These are phyloP conservation scores for Cerceris ruficornis DNA, from an alignment of 2,888 invertebrate genomes.

Conservation along the genomic window DNA sequence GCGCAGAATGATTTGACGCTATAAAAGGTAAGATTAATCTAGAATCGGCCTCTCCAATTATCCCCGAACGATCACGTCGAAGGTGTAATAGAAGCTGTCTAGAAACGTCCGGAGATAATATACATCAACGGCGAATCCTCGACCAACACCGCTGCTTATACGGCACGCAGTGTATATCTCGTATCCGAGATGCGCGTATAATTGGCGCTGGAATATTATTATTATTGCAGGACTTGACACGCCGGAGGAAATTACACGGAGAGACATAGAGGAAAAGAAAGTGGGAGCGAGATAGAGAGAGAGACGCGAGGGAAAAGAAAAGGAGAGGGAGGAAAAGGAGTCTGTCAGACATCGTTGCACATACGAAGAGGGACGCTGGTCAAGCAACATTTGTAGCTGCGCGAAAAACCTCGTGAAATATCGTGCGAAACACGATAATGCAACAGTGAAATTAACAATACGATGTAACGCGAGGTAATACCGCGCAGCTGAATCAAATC, in stretches of 20 bases:
- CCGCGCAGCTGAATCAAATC: not conserved
- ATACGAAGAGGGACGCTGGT: no score
- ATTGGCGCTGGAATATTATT: slow-evolving; percentile 58
- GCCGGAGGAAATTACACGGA: slow-evolving; percentile 23
- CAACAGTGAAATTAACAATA: not conserved
- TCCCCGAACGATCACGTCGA: slow-evolving; percentile 19
- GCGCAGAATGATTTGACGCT: not conserved
- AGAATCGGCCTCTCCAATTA: slow-evolving; percentile 22
- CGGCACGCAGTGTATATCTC: slow-evolving; percentile 13
- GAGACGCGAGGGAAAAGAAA: not conserved
- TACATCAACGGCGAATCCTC: slow-evolving; percentile 21
- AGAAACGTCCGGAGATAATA: slow-evolving; percentile 30
- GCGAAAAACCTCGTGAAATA: slow-evolving; percentile 23
- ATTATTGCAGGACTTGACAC: slow-evolving; percentile 50
- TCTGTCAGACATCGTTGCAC: slow-evolving; percentile 20
- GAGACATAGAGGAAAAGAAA: slow-evolving; percentile 6
- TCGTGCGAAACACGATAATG: slow-evolving; percentile 6
- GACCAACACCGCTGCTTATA: slow-evolving; percentile 24
- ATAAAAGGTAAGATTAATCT: slow-evolving; percentile 7
- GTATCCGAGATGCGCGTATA: slow-evolving; percentile 44
- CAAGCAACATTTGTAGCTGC: slow-evolving; percentile 11
- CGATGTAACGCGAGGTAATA: slow-evolving; percentile 8
- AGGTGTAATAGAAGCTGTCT: slow-evolving; percentile 44
- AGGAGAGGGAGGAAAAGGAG: slow-evolving; percentile 2
- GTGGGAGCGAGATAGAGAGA: not conserved